phyloP scores from a whole-genome alignment of 2,888 invertebrate species.

The Scaptomyza reducta region DNA sequence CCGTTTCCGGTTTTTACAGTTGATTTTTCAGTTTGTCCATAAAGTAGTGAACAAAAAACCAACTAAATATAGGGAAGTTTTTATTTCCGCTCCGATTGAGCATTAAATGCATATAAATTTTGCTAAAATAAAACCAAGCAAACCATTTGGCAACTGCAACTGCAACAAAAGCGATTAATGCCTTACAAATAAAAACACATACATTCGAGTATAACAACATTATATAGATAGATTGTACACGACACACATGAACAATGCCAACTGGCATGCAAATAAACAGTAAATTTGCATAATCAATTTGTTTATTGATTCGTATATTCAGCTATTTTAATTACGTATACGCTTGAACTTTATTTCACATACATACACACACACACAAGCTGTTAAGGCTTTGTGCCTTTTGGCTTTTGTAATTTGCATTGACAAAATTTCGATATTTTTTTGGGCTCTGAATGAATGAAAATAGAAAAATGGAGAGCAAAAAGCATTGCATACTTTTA shows the following conservation, averaged over 20 bases:
- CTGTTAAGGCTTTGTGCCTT: constrained; percentile 14
- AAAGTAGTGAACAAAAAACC: constrained; percentile 2
- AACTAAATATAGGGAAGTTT: constrained; percentile 37
- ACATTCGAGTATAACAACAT: constrained; percentile 8
- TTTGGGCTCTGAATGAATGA: constrained; percentile 42
- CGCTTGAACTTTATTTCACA: constrained; percentile 36
- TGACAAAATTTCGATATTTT: constrained; percentile 17
- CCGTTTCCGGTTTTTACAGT: constrained; percentile 63
- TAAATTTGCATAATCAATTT: constrained; percentile 79
- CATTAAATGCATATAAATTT: constrained; percentile 70
- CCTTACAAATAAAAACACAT: constrained; percentile 26
- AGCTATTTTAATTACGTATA: constrained; percentile 74
- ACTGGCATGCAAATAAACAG: constrained; percentile 67
- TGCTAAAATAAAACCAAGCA: constrained; percentile 45
- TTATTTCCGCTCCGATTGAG: constrained; percentile 75
- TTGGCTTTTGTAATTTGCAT: constrained; percentile 32
- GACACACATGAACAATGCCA: constrained; percentile 40
- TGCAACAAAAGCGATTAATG: constrained; percentile 73
- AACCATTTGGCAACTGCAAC: constrained; percentile 41
- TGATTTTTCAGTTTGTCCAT: constrained; percentile 44
- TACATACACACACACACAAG: constrained; percentile 2
- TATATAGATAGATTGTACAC: constrained; percentile 24
- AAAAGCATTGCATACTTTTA: constrained; percentile 45
- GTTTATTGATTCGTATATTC: constrained; percentile 74
- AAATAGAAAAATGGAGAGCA: too few species aligned